Base-by-base conservation (phyloP, 2,797 vertebrate species). In the Muraenolepis orangiensis region DNA sequence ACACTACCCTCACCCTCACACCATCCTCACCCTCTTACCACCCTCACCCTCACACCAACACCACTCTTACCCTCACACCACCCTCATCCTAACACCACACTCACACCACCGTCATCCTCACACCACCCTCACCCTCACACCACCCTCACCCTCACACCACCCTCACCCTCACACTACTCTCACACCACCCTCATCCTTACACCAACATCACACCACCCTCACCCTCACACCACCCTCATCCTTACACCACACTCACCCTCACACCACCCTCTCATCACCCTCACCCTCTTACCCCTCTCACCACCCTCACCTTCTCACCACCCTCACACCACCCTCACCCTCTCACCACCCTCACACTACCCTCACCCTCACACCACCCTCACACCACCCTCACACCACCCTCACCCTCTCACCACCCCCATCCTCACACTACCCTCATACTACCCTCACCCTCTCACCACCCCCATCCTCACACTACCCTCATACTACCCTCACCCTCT, bases 71-170 rank as follows among this genome's bases (percentile, higher is more conserved):
- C n/a, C n/a, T n/a, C n/a, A n/a, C n/a, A n/a, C 74, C 81, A 70
- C 69, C 66, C 72, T 69, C 66, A 28, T 16, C 30, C 26, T 29
- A n/a, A n/a, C n/a, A n/a, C n/a, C 10, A n/a, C n/a, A 73, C 51
- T 30, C 72, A 68, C 46, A n/a, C 74, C 81, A 70, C 69, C 66
- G 71, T 69, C 66, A 28, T 16, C 30, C 26, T 29, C n/a, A n/a
- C n/a, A n/a, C n/a, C 10, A n/a, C n/a, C 74, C 51, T 30, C 72
- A 68, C 46, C 77, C 74, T 80, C 71, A 67, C 66, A 71, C 71
- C 66, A 28, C n/a, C 30, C 26, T 29, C 10, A n/a, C n/a, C 74
- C 51, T 30, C 72, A 68, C 46, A n/a, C 74, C 81, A 70, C 69
- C 66, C 72, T 69, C 66, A 28, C n/a, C 30, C 26, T 29, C 10